Base-by-base conservation (phyloP, 2,888 invertebrate species). In the Eristalis intricaria region DNA sequence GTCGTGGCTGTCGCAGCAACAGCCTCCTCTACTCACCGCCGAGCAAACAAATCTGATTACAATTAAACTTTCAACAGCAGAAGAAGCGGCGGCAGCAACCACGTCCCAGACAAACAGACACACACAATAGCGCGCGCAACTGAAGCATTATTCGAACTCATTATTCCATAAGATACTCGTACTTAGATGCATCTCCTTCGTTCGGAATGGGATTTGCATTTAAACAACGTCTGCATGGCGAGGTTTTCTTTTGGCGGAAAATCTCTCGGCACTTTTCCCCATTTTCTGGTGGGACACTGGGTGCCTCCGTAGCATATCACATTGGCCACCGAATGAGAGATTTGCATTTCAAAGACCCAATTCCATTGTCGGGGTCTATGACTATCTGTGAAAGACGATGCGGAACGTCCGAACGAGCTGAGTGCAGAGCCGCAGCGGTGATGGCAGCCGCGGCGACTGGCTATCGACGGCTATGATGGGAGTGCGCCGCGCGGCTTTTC, bases 321-420 rank as follows among this genome's bases (percentile, higher is more conserved):
- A 83, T 83, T 83, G 78, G 69, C 86, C 77, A 70, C 83, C 77
- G 70, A 86, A 82, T 82, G 77, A 58, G 68, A 74, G 82, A 87
- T 87, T 87, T 87, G 87, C 87, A 87, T 84, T 87, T 87, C 79
- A 75, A 87, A 87, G 84, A 87, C 87, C 87, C 71, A 87, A 84
- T 87, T 87, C 84, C 75, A 78, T 75, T 83, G 86, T 73, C 73
- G 85, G 76, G 85, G 81, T 82, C 81, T 69, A 58, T 82, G 81
- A 82, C 85, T 85, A 85, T 85, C 85, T 73, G 77, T 19, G 19
- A 50, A 73, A 85, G 71, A 71, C 68, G 73, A 81, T 40, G 76
- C 64, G 40, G 73, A 85, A 79, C 68, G 80, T 84, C 74, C 74
- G n/a, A 79, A 73, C 38, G 66, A n/a, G n/a, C 60, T 35, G 22